Percentiles rank a stretch among this genome's conserved stretches.
Conservation (phyloP, 2,888 invertebrate genomes). For the Escarpia spicata region DNA sequence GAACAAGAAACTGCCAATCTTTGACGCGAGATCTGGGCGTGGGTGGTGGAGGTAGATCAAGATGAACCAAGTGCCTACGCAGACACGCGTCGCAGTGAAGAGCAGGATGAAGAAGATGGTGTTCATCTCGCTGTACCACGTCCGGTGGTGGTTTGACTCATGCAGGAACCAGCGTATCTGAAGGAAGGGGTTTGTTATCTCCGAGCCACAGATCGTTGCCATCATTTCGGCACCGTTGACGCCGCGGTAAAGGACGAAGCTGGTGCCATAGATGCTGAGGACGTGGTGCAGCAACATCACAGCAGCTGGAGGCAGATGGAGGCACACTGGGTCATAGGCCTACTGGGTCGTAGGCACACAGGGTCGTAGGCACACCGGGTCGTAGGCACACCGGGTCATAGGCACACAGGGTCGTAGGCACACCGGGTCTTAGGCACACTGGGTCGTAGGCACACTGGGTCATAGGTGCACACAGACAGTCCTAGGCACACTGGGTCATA, state of each 20-base stretch:
- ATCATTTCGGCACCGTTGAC: conserved; percentile 61
- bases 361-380: too few relatives aligned
- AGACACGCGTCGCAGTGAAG: conserved; percentile 58
- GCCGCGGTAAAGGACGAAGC: conserved; percentile 48
- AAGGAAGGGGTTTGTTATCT: conserved; percentile 63
- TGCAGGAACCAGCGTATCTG: conserved; percentile 63
- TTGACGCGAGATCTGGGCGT: conserved; percentile 51
- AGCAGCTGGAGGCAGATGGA: conserved; percentile 48
- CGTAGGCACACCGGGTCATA: too few relatives aligned
- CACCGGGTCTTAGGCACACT: too few relatives aligned
- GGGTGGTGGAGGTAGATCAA: conserved; percentile 53
- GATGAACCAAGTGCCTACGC: conserved; percentile 54
- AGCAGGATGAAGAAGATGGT: conserved; percentile 57
- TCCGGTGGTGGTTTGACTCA: conserved; percentile 49
- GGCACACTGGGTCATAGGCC: too few relatives aligned
- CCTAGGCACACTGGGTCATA: too few relatives aligned
- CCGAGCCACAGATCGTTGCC: conserved; percentile 61
- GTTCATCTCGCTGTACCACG: conserved; percentile 51
- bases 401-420: too few relatives aligned
- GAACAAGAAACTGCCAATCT: conserved; percentile 55
- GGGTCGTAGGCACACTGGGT: too few relatives aligned
- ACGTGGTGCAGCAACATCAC: conserved; percentile 63
- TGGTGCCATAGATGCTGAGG: conserved; percentile 56
- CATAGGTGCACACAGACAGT: too few relatives aligned
- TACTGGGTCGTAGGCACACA: too few relatives aligned